A percentile compares a stretch with the other conserved stretches of the same genome.
These are phyloP conservation scores for Notechis scutatus DNA, from an alignment of 2,113 vertebrate genomes.

Conservation along the genomic window DNA sequence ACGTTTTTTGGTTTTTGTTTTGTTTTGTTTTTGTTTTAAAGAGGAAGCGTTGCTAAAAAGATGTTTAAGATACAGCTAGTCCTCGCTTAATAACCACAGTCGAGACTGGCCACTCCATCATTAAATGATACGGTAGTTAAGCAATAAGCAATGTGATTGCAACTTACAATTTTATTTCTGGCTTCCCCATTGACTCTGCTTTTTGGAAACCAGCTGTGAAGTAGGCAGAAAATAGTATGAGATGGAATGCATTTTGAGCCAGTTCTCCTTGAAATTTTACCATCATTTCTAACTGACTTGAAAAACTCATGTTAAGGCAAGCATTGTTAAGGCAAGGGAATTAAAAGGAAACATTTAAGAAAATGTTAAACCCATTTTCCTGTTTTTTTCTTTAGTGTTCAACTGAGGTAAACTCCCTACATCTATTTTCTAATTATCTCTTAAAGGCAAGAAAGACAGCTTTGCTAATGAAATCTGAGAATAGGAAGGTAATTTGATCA, in stretches of 20 bases:
- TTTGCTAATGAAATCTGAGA: conserved; percentile 18
- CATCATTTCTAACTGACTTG: neutral
- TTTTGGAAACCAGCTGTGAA: neutral
- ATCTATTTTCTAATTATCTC: conserved; percentile 22
- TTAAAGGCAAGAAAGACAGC: conserved; percentile 14
- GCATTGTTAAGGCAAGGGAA: neutral
- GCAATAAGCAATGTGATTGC: neutral
- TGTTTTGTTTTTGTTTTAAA: too few relatives aligned
- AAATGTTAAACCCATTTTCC: neutral
- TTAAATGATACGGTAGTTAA: neutral
- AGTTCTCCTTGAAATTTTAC: neutral
- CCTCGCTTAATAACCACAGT: neutral
- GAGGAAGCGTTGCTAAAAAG: too few relatives aligned
- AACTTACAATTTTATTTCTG: neutral
- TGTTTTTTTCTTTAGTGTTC: neutral
- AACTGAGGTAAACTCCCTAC: neutral
- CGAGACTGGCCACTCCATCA: neutral
- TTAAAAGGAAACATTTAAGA: conserved; percentile 10
- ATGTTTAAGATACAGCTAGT: neutral
- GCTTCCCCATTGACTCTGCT: neutral
- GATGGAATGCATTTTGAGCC: neutral
- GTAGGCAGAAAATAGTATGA: neutral
- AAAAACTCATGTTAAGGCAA: neutral
- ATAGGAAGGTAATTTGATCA: conserved; percentile 19
- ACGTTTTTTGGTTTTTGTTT: too few relatives aligned